Evolutionary conservation across 2,888 invertebrate species (phyloP).

Genomic region (Melinaea marsaeus): DNA sequence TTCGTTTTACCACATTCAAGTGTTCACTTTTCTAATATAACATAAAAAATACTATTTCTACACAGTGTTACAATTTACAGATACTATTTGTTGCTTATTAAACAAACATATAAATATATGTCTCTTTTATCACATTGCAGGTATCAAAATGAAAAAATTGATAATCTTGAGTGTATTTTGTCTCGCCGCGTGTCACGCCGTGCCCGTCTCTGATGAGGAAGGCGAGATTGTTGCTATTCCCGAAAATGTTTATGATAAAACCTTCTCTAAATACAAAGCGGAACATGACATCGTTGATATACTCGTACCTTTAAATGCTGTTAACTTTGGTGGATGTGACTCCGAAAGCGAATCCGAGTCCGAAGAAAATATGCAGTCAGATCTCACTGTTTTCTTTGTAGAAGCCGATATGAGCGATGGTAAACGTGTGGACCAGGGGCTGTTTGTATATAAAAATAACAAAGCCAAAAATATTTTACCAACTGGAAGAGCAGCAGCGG

Average conservation of each 20-base stretch:
- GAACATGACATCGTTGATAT: conserved; percentile 37
- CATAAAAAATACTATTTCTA: no score
- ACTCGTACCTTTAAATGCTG: conserved; percentile 32
- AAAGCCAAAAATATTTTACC: conserved; percentile 43
- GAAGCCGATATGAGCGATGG: conserved; percentile 35
- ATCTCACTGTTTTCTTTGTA: conserved; percentile 33
- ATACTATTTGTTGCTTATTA: no score
- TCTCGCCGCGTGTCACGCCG: conserved; percentile 30
- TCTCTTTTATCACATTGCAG: conserved; percentile 20
- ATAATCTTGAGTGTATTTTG: conserved; percentile 29
- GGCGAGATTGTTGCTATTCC: conserved; percentile 24
- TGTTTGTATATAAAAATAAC: conserved; percentile 39
- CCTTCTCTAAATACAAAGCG: conserved; percentile 26
- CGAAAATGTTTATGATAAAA: conserved; percentile 20
- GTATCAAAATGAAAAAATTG: conserved; percentile 20
- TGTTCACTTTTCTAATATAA: no score
- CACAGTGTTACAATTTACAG: no score
- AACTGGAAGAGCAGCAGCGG: conserved; percentile 44
- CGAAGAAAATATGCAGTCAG: conserved; percentile 19
- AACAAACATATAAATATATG: background rate
- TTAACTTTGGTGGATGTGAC: conserved; percentile 29
- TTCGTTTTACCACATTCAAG: no score
- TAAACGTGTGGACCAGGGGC: conserved; percentile 37
- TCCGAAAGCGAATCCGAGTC: conserved; percentile 18
- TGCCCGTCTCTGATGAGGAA: conserved; percentile 26